Conservation (phyloP, 2,113 vertebrate genomes). For the Apus apus region DNA sequence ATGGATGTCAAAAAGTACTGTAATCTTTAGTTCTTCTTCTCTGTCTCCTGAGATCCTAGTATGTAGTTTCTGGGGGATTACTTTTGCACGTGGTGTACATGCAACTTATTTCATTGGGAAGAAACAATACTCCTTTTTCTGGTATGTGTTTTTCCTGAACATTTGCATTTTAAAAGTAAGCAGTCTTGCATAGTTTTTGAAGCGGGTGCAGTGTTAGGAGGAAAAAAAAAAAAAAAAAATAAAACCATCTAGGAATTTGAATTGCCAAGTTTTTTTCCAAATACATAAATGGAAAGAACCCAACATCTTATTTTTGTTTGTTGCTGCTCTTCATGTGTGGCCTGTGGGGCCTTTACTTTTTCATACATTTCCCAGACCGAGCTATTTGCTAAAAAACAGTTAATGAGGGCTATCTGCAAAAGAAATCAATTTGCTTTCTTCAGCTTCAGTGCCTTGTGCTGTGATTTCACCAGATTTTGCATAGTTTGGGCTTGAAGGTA, state of each 20-base stretch:
- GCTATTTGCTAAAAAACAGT: not conserved
- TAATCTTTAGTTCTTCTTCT: not conserved
- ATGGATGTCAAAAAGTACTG: conserved; percentile 55
- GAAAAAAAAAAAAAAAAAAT: conserved; percentile 10
- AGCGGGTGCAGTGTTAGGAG: conserved; percentile 28
- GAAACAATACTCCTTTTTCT: not conserved
- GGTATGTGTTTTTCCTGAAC: not conserved
- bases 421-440: not conserved
- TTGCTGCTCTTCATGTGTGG: conserved; percentile 2
- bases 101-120: conserved; percentile 12
- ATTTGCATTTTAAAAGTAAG: conserved; percentile 64
- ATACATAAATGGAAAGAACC: not conserved
- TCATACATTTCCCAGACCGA: not conserved
- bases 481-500: not conserved
- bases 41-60: not conserved
- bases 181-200: conserved; percentile 24
- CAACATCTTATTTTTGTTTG: not conserved
- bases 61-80: conserved; percentile 42
- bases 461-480: not conserved
- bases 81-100: conserved; percentile 27
- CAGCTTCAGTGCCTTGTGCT: not conserved
- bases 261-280: conserved; percentile 34
- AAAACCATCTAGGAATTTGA: not conserved
- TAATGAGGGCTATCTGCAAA: not conserved
- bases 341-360: conserved; percentile 4